Percentiles rank a stretch among this genome's conserved stretches.
Evolutionary conservation across 2,888 invertebrate genomes (phyloP).

Genomic region (Thecophora atra): DNA sequence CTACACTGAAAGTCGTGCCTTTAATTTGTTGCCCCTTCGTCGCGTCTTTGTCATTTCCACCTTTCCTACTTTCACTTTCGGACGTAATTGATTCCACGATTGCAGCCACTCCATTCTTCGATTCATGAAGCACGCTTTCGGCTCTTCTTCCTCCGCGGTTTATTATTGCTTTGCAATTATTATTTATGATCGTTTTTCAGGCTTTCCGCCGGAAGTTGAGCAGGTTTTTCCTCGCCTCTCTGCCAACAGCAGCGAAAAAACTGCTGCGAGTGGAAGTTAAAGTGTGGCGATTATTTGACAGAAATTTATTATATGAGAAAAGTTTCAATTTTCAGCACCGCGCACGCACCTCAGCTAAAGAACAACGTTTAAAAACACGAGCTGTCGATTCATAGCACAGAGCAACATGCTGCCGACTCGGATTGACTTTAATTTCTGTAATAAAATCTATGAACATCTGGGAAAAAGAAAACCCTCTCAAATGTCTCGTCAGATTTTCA

Average conservation of each 20-base stretch:
- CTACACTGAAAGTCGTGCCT: neutral
- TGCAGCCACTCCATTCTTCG: neutral
- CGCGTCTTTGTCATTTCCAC: neutral
- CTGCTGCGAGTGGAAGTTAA: slow-evolving; percentile 11
- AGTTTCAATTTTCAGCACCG: slow-evolving; percentile 44
- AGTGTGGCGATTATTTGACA: slow-evolving; percentile 50
- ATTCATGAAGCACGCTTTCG: neutral
- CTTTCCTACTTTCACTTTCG: neutral
- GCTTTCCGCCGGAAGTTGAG: slow-evolving; percentile 42
- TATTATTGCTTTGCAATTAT: slow-evolving; percentile 36
- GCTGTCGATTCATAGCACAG: no score
- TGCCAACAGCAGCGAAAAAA: slow-evolving; percentile 22
- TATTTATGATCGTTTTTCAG: slow-evolving; percentile 31
- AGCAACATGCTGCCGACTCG: no score
- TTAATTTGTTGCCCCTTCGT: neutral
- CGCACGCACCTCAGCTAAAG: slow-evolving; percentile 1
- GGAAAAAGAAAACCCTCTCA: no score
- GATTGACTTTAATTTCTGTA: no score
- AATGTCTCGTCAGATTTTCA: neutral
- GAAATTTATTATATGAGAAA: slow-evolving; percentile 61
- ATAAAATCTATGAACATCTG: no score
- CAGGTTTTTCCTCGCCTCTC: slow-evolving; percentile 27
- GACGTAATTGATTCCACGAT: neutral
- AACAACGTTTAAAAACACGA: no score
- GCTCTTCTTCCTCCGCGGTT: neutral